Base-by-base conservation (phyloP, 2,888 invertebrate genomes). In the Eugnorisma glareosa region DNA sequence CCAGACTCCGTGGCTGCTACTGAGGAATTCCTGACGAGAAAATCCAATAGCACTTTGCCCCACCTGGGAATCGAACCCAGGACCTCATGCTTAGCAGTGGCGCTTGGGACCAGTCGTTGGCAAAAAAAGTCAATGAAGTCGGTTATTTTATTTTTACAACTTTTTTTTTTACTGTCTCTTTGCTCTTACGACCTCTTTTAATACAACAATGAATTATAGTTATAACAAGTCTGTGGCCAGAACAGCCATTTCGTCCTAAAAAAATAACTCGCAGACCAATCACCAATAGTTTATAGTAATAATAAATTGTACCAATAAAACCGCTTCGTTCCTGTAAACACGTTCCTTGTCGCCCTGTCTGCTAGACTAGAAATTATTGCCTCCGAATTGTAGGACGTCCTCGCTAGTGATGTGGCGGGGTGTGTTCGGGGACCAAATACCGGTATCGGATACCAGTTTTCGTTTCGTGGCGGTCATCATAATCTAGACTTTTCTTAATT, bases 241-340 rank as follows among this genome's bases (percentile, higher is more conserved):
- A 73, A 51, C 35, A 35, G n/a, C 4, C 3, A 8, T 35, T n/a
- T 24, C 8, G 43, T 57, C 31, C 45, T 67, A 64, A 70, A 85
- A 80, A 68, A 68, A 77, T 69, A 69, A 5, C 40, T 57, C 24
- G 21, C 67, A 40, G 61, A 61, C 61, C 35, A 64, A 79, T 74
- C 51, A 67, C 70, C 54, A 70, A 75, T 73, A 78, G 75, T 75
- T 80, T 77, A 80, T 75, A 37, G 78, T 80, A 72, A 82, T 57
- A 79, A 86, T 84, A 86, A 88, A 88, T 83, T 76, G 75, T 71
- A 6, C n/a, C 72, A 69, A 87, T 86, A 83, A 77, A 85, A 54
- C 69, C 64, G 48, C 24, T 70, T 68, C 61, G 84, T 84, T 84
- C 78, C 82, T 80, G 86, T 87, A 86, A 89, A 89, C 89, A 88